These are phyloP conservation scores for Riparia riparia DNA, from an alignment of 2,113 vertebrate genomes.

Conservation along the genomic window DNA sequence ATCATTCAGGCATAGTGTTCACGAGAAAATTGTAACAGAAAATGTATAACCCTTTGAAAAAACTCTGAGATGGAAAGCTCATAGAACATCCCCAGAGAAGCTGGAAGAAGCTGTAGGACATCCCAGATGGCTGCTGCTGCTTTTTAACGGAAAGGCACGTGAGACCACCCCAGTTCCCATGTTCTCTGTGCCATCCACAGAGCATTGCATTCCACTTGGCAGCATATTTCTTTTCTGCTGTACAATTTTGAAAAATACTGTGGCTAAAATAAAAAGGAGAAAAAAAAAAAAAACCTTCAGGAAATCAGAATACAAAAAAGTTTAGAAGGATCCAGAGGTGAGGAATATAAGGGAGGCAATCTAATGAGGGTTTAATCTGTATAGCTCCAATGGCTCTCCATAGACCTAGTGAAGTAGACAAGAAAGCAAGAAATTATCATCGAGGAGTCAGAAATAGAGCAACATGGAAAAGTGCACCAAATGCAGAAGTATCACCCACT, in stretches of 20 bases:
- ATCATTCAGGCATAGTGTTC: background rate
- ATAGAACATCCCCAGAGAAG: background rate
- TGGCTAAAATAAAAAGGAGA: background rate
- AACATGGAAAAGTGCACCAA: background rate
- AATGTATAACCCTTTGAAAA: background rate
- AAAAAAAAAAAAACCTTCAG: background rate
- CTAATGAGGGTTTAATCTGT: background rate
- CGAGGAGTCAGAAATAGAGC: background rate
- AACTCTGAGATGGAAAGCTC: background rate
- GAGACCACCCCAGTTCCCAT: background rate
- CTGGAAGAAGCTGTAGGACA: background rate
- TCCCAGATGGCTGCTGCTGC: background rate
- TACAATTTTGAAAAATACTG: background rate
- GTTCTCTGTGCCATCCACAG: background rate
- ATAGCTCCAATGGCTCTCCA: background rate
- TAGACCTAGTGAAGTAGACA: background rate
- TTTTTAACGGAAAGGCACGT: background rate
- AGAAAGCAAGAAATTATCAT: background rate
- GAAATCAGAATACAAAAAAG: background rate
- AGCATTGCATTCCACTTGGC: background rate
- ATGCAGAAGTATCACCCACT: background rate
- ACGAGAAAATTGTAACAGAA: background rate
- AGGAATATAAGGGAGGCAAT: background rate
- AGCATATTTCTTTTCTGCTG: background rate
- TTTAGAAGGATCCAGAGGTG: background rate